Evolutionary conservation across 2,888 invertebrate species (phyloP).

Genomic region (Brassicogethes aeneus): DNA sequence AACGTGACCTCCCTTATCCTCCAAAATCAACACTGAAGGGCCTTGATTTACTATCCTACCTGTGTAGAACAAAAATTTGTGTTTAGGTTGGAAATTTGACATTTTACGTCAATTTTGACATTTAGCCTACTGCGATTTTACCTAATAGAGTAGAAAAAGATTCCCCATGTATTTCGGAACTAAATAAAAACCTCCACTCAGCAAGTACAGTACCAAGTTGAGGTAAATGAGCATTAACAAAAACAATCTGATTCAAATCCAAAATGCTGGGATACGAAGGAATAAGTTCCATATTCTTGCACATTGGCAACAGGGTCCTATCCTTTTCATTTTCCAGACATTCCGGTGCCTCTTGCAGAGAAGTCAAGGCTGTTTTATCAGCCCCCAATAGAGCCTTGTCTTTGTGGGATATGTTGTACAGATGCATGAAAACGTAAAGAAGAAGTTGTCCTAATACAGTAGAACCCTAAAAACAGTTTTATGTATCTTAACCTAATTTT

Average conservation of each 20-base stretch:
- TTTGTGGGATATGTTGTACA: constrained; percentile 46
- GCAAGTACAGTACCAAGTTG: constrained; percentile 55
- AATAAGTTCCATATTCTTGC: constrained; percentile 58
- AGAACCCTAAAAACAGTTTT: too few species aligned
- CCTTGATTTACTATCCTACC: constrained; percentile 72
- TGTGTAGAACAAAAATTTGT: too few species aligned
- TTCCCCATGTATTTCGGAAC: constrained; percentile 80
- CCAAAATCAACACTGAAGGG: constrained; percentile 73
- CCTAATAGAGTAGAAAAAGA: constrained; percentile 77
- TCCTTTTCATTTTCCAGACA: constrained; percentile 41
- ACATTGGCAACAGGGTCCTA: constrained; percentile 43
- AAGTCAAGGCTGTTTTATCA: constrained; percentile 6
- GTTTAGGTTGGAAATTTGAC: too few species aligned
- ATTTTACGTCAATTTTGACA: too few species aligned
- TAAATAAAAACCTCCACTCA: constrained; percentile 83
- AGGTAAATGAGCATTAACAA: constrained; percentile 73
- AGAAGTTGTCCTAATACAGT: constrained; percentile 43
- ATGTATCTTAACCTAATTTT: too few species aligned
- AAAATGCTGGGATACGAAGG: constrained; percentile 69
- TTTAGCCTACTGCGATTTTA: too few species aligned
- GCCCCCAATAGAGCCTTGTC: too few species aligned
- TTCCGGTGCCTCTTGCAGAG: constrained; percentile 5
- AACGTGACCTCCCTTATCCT: constrained; percentile 70
- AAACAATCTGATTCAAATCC: constrained; percentile 69
- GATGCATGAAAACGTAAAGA: constrained; percentile 46